Evolutionary conservation across 2,797 vertebrate genomes (phyloP).

Genomic region (Oreochromis mossambicus): DNA sequence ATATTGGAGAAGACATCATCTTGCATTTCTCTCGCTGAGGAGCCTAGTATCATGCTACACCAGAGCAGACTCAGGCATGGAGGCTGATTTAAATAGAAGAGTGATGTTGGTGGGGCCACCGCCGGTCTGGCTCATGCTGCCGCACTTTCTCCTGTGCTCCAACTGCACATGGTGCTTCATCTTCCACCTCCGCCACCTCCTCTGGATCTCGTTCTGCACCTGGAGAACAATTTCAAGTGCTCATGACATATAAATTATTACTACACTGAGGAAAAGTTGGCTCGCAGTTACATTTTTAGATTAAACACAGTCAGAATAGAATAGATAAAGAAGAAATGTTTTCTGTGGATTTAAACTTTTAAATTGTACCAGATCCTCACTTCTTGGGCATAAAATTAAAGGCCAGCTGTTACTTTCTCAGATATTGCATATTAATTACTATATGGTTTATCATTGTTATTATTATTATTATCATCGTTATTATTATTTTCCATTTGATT

Average conservation of each 20-base stretch:
- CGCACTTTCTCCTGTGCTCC: background rate
- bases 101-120: background rate
- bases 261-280: background rate
- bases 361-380: background rate
- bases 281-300: background rate
- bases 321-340: background rate
- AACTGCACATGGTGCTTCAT: background rate
- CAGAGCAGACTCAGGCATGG: background rate
- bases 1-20: background rate
- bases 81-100: background rate
- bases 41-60: rapidly evolving
- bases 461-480: background rate
- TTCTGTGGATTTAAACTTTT: background rate
- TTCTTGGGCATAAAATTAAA: background rate
- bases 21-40: background rate
- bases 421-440: background rate
- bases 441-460: background rate
- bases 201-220: background rate
- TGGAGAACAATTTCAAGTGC: background rate
- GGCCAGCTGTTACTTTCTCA: background rate
- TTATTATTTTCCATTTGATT: background rate
- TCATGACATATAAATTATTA: background rate
- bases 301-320: background rate
- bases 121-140: background rate
- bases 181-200: background rate